Evolutionary conservation across 2,888 invertebrate species (phyloP), one percentile per base, ranked within the genome.

Genomic region (Cacoxenus indagator): DNA sequence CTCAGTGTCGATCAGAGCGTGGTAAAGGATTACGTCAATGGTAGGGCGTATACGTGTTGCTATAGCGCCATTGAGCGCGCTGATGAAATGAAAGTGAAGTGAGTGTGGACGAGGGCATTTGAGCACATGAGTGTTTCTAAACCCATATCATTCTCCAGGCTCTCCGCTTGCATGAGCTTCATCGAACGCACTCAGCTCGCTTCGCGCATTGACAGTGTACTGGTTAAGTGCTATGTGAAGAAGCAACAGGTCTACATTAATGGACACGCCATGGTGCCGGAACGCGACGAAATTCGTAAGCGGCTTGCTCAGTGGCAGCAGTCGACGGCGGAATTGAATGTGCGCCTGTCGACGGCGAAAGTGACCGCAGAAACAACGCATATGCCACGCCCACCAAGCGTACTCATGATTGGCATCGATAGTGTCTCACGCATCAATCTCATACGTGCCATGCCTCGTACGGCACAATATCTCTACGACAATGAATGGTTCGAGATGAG

Each of bases 341-440:
- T 31, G 31, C 31, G 6, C 6, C 31, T 8, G 31, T 9, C 31
- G 31, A 31, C 31, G 9, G 8, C 17, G 19, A 48, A 43, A n/a
- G 14, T n/a, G 4, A 43, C 19, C 0, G 37, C 29, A 0, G 46
- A n/a, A 8, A 51, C n/a, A 9, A 29, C 24, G 43, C 22, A 48
- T 19, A n/a, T 43, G 45, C 9, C 59, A 24, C 75, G 72, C 8
- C 74, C 81, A 0, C 87, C 92, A 19, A 94, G 92, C 83, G 92
- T 97, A 0, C 87, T 96, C 31, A 89, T 96, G 84, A 85, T 97
- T 19, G 96, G 96, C 46, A 92, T 97, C 78, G 96, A 96, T 84
- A 94, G 95, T 55, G 92, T 96, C 78, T 96, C 96, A 0, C 88
- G 95, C 67, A 89, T 94, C 51, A 95, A 96, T 84, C 91, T 95